phyloP scores from a whole-genome alignment of 2,113 vertebrate genomes.

The Periophthalmodon schlosseri region DNA sequence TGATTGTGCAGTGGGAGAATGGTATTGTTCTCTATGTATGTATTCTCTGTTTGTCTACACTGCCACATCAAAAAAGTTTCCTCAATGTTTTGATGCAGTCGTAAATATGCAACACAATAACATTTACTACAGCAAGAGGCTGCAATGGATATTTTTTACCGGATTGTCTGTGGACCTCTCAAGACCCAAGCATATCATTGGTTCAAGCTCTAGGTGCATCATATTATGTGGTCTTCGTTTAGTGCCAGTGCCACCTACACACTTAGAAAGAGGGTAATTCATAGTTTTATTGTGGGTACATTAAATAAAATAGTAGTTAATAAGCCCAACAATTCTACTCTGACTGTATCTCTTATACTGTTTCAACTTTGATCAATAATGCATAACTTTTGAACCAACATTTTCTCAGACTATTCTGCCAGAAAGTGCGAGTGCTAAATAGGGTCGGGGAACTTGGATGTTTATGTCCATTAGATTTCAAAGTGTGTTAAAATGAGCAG shows the following conservation, averaged over 20 bases:
- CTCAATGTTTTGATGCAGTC: background rate
- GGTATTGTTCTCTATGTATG: background rate
- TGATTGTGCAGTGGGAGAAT: background rate
- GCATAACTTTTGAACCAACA: conserved; percentile 14
- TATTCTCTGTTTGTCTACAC: background rate
- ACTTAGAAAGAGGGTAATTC: too few relatives aligned
- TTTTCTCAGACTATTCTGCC: conserved; percentile 12
- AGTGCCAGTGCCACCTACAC: too few relatives aligned
- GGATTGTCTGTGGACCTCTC: too few relatives aligned
- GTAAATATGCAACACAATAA: conserved; percentile 23
- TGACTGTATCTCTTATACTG: background rate
- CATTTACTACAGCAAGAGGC: conserved; percentile 11
- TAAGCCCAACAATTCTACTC: conserved; percentile 13
- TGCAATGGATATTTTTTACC: background rate
- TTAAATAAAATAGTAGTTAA: conserved; percentile 15
- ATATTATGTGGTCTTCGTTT: too few relatives aligned
- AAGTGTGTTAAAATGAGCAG: conserved; percentile 14
- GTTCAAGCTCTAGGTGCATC: too few relatives aligned
- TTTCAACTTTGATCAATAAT: conserved; percentile 28
- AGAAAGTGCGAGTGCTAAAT: background rate
- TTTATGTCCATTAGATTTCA: background rate
- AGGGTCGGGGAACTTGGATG: background rate
- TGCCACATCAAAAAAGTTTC: background rate
- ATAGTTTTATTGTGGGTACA: background rate
- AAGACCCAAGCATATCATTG: too few relatives aligned